Evolutionary conservation across 2,888 invertebrate genomes (phyloP).

Genomic region (Drosophila differens): DNA sequence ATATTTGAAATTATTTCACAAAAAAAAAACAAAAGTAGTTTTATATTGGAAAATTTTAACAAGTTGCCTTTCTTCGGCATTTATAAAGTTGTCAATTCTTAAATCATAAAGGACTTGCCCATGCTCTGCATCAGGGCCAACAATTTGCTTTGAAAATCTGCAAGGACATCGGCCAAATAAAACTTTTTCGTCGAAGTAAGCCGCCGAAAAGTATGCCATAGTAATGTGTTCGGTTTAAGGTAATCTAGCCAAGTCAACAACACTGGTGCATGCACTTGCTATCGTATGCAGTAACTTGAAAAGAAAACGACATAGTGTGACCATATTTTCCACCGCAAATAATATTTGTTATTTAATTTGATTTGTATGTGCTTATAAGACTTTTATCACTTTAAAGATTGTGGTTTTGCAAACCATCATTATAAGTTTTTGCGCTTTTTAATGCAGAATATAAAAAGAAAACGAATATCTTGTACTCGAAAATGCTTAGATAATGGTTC

Average conservation of each 20-base stretch:
- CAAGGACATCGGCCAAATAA: not conserved
- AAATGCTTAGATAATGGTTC: not conserved
- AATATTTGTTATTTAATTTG: not conserved
- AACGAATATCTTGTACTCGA: not conserved
- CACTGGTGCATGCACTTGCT: not conserved
- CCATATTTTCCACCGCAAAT: not conserved
- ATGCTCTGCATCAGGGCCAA: slow-evolving; percentile 97
- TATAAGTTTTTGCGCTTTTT: not conserved
- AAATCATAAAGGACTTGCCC: slow-evolving; percentile 93
- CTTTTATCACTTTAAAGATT: not conserved
- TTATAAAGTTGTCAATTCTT: slow-evolving; percentile 87
- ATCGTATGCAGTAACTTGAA: not conserved
- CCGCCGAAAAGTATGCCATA: not conserved
- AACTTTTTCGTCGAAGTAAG: not conserved
- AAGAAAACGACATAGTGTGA: not conserved
- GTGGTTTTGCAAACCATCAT: not conserved
- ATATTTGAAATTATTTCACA: slow-evolving; percentile 75
- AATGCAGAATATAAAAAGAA: not conserved
- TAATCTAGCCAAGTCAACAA: not conserved
- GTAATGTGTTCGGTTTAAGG: not conserved
- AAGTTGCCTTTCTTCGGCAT: not conserved
- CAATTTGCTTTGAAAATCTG: not conserved
- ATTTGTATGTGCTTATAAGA: not conserved
- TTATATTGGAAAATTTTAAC: not conserved
- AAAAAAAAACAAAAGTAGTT: slow-evolving; percentile 44